Evolutionary conservation across 2,113 vertebrate genomes (phyloP), one percentile per base, ranked within the genome.

Genomic region (Nymphicus hollandicus): DNA sequence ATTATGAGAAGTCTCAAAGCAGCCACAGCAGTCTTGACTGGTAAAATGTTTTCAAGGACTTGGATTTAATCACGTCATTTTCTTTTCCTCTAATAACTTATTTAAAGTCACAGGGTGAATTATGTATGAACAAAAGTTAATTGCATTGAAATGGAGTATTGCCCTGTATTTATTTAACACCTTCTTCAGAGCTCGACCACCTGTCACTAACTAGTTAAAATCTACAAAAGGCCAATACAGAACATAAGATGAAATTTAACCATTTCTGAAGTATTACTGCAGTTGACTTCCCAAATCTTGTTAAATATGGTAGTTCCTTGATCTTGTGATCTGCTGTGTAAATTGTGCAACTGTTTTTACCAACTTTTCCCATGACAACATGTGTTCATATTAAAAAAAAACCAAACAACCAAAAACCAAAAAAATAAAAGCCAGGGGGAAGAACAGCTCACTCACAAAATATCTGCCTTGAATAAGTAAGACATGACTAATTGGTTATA

Each of bases 81-180:
- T 94, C 63, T 88, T 92, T 83, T 89, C 46, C 76, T 86, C 70
- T 95, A 87, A 90, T 95, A 28, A 78, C 93, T 96, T 92, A 86
- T 87, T 93, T 85, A 46, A 89, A 94, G 64, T 93, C 86, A 91
- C 19, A 90, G 52, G 64, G 77, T 94, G 84, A 94, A 95, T 94
- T 96, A 94, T 86, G 93, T 95, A 95, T 89, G 66, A 86, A 91
- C 61, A 84, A 69, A 89, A 93, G 66, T 95, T 96, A 94, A 95
- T 81, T 93, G 53, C 69, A 93, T 9, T 83, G 81, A 94, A 94
- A 93, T 70, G 50, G 46, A 88, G 25, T 60, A 87, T 44, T 86
- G 39, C n/a, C 35, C 35, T 44, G 33, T 93, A 76, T 94, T 95
- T 95, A 66, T 49, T 49, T 46, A 91, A 74, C 25, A 77, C 29